Evolutionary conservation across 2,113 vertebrate genomes (phyloP), one percentile per base, ranked within the genome.

Genomic region (Nymphicus hollandicus): DNA sequence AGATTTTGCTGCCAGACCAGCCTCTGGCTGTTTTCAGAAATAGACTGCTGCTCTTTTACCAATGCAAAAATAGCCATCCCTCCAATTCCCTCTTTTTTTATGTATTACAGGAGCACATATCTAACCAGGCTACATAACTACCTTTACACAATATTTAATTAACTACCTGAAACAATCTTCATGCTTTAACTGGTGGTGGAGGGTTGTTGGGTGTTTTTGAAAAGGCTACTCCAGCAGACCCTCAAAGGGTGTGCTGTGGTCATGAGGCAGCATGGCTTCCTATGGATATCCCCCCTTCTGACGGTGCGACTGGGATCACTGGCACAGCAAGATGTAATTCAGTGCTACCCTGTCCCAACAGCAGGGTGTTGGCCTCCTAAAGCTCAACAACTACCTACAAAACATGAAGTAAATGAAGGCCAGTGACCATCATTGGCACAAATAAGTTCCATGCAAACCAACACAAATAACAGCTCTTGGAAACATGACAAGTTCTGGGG

Each of bases 81-180:
- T 73, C 70, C 69, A 79, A 82, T 79, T 79, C 70, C 29, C 28
- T 74, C 78, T 60, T 65, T 76, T 78, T 89, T 89, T 90, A 61
- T 24, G n/a, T 85, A 78, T 79, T 76, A 72, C 47, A 81, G 47
- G 56, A 92, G 18, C 41, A 81, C 41, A 22, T n/a, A 78, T 24
- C 55, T 52, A 88, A 65, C 50, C 77, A 86, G 83, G 78, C 65
- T 60, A 65, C 22, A n/a, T 76, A 91, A 92, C 79, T 87, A 95
- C 81, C n/a, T 23, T 91, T 76, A 65, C 84, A 76, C 84, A 89
- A 81, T 64, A 94, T 95, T 91, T 69, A 95, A 94, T 95, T 84
- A 92, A 63, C 83, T 76, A 72, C 41, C 9, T 91, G 31, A 24
- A 85, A 65, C 52, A 58, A 68, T 68, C 53, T 69, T 88, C 58